Base-by-base conservation (phyloP, 2,797 vertebrate species). In the Natrix natrix region DNA sequence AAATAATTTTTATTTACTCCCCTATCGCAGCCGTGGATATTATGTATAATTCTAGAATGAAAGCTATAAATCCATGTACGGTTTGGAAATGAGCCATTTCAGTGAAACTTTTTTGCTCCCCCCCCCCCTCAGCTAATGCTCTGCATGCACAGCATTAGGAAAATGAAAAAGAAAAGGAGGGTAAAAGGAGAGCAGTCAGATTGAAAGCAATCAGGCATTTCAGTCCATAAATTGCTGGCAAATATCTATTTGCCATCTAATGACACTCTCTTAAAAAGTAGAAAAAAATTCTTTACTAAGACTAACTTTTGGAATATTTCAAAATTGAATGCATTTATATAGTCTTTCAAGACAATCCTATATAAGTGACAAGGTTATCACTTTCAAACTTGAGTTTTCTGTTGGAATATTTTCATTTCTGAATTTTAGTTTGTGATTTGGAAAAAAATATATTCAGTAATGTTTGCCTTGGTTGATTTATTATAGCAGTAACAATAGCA, bases 191-290 rank as follows among this genome's bases (percentile, higher is more conserved):
- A 91, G 1, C 0, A 22, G 10, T 94, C 24, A 92, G 37, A 59
- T 1, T 28, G 43, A 86, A 69, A 88, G n/a, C 92, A 63, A 57
- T 8, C 0, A 87, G 90, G 37, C 1, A 91, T 95, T 93, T 56
- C 91, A 37, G 3, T 48, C 0, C 0, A 74, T 86, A 92, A 90
- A 91, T 90, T 92, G 61, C 89, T 54, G 87, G 48, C 61, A 88
- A 78, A 86, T 55, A 37, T 32, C 48, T 61, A 83, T 83, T 92
- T 91, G 83, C 61, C 69, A 87, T 87, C 54, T 87, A 66, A 90
- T 63, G 78, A 83, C 57, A 92, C 10, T 88, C 69, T 66, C 52
- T 57, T 83, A 93, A 90, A 91, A 78, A 78, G 8, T 11, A 22
- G 66, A n/a, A 0, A 0, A 28, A 88, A 63, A 88, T 69, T 43